Evolutionary conservation across 2,113 vertebrate genomes (phyloP).

Genomic region (Entosphenus tridentatus): DNA sequence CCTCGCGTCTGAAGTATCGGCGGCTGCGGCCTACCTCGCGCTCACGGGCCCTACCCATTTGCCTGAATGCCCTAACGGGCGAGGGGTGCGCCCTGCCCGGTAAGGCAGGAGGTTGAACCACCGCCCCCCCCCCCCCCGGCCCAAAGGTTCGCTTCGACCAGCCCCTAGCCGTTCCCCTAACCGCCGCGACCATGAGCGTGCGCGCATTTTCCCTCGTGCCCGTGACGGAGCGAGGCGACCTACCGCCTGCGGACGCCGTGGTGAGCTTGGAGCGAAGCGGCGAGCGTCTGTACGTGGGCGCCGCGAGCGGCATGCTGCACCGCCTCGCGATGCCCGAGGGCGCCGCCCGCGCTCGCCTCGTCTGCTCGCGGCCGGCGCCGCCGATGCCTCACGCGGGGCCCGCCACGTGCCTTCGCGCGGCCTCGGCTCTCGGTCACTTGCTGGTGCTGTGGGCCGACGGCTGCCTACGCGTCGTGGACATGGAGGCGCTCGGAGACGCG

Average conservation of each 20-base stretch:
- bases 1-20: no score
- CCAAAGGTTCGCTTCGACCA: no score
- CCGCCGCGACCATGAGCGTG: not conserved
- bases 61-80: no score
- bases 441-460: not conserved
- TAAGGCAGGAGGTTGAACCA: no score
- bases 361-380: not conserved
- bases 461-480: not conserved
- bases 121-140: no score
- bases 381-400: no score
- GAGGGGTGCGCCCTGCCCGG: no score
- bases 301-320: not conserved
- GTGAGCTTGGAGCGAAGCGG: not conserved
- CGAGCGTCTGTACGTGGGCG: not conserved
- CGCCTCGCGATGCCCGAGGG: not conserved
- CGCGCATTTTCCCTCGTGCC: constrained; percentile 4
- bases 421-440: not conserved
- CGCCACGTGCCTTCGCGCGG: not conserved
- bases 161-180: no score
- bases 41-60: no score
- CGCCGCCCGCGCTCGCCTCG: not conserved
- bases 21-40: no score
- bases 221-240: constrained; percentile 1
- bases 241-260: not conserved
- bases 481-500: not conserved